These are phyloP conservation scores for Gadus chalcogrammus DNA, from an alignment of 2,113 vertebrate genomes.

Conservation along the genomic window DNA sequence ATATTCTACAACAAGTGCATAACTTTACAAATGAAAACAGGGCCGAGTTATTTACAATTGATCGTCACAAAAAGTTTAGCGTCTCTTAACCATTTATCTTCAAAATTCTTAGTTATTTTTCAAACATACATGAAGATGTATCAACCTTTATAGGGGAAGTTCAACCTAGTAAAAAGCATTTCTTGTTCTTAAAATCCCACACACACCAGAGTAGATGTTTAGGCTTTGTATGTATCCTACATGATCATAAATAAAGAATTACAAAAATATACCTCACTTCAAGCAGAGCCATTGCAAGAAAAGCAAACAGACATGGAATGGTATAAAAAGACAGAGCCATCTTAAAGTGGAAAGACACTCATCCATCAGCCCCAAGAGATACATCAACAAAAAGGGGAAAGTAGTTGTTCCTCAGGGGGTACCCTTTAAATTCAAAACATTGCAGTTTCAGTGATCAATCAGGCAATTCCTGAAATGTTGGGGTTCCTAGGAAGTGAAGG, in stretches of 20 bases:
- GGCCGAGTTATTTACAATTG: slow-evolving; percentile 59
- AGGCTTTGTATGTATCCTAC: slow-evolving; percentile 46
- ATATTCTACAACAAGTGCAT: slow-evolving; percentile 52
- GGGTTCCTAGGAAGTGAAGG: slow-evolving; percentile 22
- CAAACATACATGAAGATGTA: slow-evolving; percentile 67
- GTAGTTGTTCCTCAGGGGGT: slow-evolving; percentile 17
- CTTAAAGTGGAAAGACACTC: neutral
- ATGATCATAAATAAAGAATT: slow-evolving; percentile 67
- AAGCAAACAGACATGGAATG: slow-evolving; percentile 51
- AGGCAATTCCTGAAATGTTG: slow-evolving; percentile 28
- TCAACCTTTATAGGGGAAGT: slow-evolving; percentile 29
- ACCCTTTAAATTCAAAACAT: slow-evolving; percentile 14
- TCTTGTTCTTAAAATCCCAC: slow-evolving; percentile 29
- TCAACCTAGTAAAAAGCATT: slow-evolving; percentile 30
- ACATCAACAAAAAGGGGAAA: neutral
- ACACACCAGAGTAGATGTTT: slow-evolving; percentile 17
- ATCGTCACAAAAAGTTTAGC: slow-evolving; percentile 40
- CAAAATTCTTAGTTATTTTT: slow-evolving; percentile 15
- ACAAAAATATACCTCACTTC: slow-evolving; percentile 74
- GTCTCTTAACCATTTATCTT: slow-evolving; percentile 23
- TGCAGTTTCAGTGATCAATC: slow-evolving; percentile 39
- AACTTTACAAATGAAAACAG: slow-evolving; percentile 41
- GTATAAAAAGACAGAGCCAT: slow-evolving; percentile 17
- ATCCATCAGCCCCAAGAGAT: slow-evolving; percentile 5
- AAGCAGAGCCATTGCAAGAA: slow-evolving; percentile 55